These are phyloP conservation scores for Coremacera marginata DNA, from an alignment of 2,888 invertebrate genomes.

Conservation along the genomic window DNA sequence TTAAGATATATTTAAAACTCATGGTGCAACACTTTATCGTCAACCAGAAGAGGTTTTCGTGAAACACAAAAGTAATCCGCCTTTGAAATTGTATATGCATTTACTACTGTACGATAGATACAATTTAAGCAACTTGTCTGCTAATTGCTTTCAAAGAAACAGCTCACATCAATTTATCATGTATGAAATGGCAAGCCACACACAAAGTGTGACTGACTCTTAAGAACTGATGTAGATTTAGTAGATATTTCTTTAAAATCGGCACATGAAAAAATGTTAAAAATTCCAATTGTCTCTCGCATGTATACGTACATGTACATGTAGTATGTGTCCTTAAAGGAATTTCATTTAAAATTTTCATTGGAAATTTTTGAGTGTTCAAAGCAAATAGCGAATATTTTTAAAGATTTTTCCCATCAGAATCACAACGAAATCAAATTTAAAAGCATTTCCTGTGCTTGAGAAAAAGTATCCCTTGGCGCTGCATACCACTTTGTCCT, in stretches of 20 bases:
- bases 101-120: conserved; percentile 25
- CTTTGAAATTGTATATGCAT: conserved; percentile 10
- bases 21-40: too few relatives aligned
- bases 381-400: conserved; percentile 14
- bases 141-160: conserved; percentile 51
- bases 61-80: neutral
- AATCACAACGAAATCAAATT: neutral
- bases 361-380: conserved; percentile 31
- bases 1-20: too few relatives aligned
- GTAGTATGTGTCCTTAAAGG: conserved; percentile 5
- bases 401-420: conserved; percentile 20
- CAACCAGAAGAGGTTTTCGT: too few relatives aligned
- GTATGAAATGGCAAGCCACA: conserved; percentile 10
- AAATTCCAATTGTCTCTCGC: neutral
- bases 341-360: conserved; percentile 23
- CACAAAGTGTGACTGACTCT: neutral
- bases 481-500: neutral
- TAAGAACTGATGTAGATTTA: neutral
- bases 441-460: conserved; percentile 15
- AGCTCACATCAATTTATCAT: conserved; percentile 7
- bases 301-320: neutral
- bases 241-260: neutral
- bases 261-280: neutral
- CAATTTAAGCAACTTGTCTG: conserved; percentile 49
- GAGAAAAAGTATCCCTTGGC: neutral